These are phyloP conservation scores for Podocnemis expansa DNA, from an alignment of 2,113 vertebrate species.

Conservation along the genomic window DNA sequence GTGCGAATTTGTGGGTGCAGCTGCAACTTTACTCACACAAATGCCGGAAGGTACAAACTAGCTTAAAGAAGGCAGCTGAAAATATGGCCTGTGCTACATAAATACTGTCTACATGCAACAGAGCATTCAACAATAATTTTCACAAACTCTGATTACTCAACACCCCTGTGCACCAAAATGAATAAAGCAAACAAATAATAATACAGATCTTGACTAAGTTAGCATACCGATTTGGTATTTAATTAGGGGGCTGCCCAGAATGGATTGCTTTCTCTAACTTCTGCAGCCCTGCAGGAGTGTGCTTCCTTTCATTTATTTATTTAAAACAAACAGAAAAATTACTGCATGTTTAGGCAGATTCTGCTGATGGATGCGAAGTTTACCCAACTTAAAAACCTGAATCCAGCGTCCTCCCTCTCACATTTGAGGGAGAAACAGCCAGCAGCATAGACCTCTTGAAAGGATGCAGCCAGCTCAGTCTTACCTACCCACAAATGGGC, in stretches of 20 bases:
- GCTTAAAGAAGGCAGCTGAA: rapidly evolving
- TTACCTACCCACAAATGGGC: neutral
- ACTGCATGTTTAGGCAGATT: neutral
- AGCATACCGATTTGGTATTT: neutral
- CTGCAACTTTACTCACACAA: neutral
- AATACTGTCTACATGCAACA: neutral
- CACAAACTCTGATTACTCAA: neutral
- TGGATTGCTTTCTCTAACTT: neutral
- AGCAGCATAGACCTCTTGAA: neutral
- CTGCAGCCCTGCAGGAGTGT: neutral
- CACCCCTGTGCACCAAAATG: neutral
- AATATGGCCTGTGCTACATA: neutral
- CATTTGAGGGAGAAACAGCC: neutral
- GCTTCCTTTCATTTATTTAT: neutral
- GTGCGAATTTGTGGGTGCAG: rapidly evolving
- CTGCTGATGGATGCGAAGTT: neutral
- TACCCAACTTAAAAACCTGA: neutral
- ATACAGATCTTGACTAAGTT: neutral
- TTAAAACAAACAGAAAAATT: neutral
- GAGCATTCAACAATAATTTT: neutral
- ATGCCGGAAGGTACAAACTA: rapidly evolving
- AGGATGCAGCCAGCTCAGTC: neutral
- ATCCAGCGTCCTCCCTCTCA: neutral
- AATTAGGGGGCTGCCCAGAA: neutral
- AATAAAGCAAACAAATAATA: neutral